Conservation (phyloP, 2,888 invertebrate genomes). For the Drepana falcataria region DNA sequence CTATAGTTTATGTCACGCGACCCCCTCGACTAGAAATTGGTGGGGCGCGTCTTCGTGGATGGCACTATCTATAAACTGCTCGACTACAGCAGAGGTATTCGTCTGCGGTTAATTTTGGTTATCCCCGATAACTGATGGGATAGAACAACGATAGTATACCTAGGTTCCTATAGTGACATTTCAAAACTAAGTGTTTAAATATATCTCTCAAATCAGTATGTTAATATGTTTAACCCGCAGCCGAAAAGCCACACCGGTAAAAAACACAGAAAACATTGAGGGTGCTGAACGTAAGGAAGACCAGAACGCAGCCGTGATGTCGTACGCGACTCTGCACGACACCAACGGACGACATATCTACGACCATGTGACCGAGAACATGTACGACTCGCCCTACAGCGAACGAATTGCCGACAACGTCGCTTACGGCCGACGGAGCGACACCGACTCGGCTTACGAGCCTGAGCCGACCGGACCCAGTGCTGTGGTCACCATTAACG, state of each 20-base stretch:
- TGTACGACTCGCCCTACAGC: conserved; percentile 87
- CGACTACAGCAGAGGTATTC: no score
- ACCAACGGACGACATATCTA: conserved; percentile 75
- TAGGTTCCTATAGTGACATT: no score
- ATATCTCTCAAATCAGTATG: no score
- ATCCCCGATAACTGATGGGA: no score
- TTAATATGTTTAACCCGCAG: conserved; percentile 56
- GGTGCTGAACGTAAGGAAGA: conserved; percentile 92
- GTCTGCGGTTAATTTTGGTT: no score
- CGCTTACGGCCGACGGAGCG: conserved; percentile 65
- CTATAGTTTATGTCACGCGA: no score
- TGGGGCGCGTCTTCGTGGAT: no score
- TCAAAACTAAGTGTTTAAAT: no score
- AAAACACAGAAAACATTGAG: conserved; percentile 92
- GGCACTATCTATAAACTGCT: no score
- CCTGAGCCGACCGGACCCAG: conserved; percentile 82
- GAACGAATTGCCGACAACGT: conserved; percentile 74
- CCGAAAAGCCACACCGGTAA: conserved; percentile 90
- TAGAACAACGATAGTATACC: no score
- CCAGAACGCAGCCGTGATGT: conserved; percentile 92
- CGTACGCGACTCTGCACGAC: conserved; percentile 90
- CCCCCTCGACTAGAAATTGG: no score
- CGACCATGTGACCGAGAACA: conserved; percentile 81
- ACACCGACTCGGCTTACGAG: conserved; percentile 78
- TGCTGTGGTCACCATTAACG: conserved; percentile 90